phyloP scores from a whole-genome alignment of 2,113 vertebrate species.

The Ia io region DNA sequence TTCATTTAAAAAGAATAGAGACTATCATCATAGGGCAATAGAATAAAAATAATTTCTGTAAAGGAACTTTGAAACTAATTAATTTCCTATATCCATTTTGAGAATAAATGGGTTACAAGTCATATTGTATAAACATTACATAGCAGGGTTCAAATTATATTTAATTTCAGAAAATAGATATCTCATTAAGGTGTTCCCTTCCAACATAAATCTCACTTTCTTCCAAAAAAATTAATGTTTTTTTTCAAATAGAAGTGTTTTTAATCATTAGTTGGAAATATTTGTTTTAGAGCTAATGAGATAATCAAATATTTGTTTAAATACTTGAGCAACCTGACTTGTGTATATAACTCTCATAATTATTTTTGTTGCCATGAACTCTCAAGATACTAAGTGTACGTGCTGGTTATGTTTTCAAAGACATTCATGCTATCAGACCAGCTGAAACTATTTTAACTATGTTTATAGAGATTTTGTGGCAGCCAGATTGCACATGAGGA shows the following conservation, averaged over 20 bases:
- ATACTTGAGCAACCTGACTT: slow-evolving; percentile 9
- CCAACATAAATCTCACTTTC: slow-evolving; percentile 17
- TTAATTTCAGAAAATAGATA: slow-evolving; percentile 38
- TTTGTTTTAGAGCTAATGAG: slow-evolving; percentile 6
- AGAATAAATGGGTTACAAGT: neutral
- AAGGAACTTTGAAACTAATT: neutral
- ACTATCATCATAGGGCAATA: neutral
- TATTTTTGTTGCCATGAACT: neutral
- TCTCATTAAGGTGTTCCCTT: neutral
- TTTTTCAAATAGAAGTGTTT: neutral
- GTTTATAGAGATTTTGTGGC: neutral
- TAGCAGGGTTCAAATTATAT: slow-evolving; percentile 9
- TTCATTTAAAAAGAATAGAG: neutral
- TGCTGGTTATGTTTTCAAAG: slow-evolving; percentile 30
- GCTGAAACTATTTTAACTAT: slow-evolving; percentile 49
- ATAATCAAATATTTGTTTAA: slow-evolving; percentile 38
- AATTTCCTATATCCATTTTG: neutral
- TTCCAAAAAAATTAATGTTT: neutral
- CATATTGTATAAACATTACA: neutral
- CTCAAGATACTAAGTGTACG: neutral
- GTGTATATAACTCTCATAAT: neutral
- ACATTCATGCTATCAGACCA: neutral
- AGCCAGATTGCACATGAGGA: slow-evolving; percentile 1
- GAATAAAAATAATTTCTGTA: neutral
- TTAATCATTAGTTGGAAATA: neutral